Evolutionary conservation across 2,797 vertebrate genomes (phyloP), one percentile per base, ranked within the genome.

Genomic region (Enteromius argenteus): DNA sequence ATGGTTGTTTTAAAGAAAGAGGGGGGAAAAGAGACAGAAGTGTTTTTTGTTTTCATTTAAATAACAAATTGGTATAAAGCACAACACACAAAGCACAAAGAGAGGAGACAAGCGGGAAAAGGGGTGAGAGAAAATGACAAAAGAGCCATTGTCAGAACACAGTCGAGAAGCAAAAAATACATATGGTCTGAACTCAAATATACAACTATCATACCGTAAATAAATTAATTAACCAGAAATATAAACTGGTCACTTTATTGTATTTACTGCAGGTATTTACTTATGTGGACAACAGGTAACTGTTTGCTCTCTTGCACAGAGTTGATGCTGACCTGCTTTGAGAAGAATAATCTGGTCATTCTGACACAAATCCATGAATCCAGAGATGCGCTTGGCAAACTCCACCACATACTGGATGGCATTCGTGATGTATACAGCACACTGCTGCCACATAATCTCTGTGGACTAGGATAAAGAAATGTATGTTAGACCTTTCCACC

Each of bases 261-360:
- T 37, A 75, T 75, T 23, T 75, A n/a, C 19, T 37, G 49, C 74
- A 60, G 21, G 35, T 23, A 42, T 60, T 42, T 23, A 74, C 58
- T 60, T 42, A 44, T 71, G 66, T 58, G 46, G 14, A 83, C 19
- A 51, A 75, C 58, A 75, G 10, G 35, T 14, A 21, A 68, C 6
- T n/a, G 85, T 83, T 37, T 35, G 21, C 3, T 35, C 1, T 62
- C 19, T 53, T 66, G 23, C 3, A 30, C 11, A n/a, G 46, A 64
- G 9, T 0, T 32, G 84, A 66, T 87, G 74, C 94, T 94, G 89
- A 97, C 97, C 97, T 93, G 97, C 96, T 96, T 98, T 98, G 86
- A 98, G 96, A 79, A 98, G 97, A 88, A 97, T 96, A 88, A 98
- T 98, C 92, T 98, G 97, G 92, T 98, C 97, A 0, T 98, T 98